phyloP scores from a whole-genome alignment of 1,140 invertebrate species.

The Trachymyrmex cornetzi region DNA sequence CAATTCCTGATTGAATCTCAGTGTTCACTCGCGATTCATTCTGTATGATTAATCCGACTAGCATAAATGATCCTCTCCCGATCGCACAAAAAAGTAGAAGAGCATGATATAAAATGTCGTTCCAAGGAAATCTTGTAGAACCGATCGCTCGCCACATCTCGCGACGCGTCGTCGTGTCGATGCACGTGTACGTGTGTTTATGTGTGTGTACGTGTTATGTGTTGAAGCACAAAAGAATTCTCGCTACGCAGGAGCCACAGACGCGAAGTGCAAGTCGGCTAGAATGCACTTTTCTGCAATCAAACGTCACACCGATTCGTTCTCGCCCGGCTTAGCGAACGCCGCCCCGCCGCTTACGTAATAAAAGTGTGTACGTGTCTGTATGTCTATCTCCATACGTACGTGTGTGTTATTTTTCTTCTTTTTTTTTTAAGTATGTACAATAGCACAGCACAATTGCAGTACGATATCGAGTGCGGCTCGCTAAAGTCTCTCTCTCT shows the following conservation, averaged over 20 bases:
- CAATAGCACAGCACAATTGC: conserved; percentile 84
- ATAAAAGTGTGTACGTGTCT: conserved; percentile 50
- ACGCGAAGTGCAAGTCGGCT: conserved; percentile 50
- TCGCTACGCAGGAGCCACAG: conserved; percentile 48
- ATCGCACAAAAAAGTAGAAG: conserved; percentile 1
- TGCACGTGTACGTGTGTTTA: not conserved
- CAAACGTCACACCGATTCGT: conserved; percentile 56
- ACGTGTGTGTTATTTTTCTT: conserved; percentile 45
- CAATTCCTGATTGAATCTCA: conserved; percentile 9
- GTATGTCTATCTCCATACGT: conserved; percentile 44
- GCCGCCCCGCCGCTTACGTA: conserved; percentile 46
- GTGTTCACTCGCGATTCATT: not conserved
- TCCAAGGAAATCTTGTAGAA: conserved; percentile 43
- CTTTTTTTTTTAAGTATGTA: conserved; percentile 77
- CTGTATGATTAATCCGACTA: conserved; percentile 42
- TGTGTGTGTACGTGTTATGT: not conserved
- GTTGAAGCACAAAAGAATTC: conserved; percentile 48
- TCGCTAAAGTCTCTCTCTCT: conserved; percentile 57
- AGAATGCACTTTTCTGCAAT: conserved; percentile 56
- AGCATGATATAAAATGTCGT: not conserved
- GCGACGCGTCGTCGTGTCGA: conserved; percentile 13
- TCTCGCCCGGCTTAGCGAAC: conserved; percentile 53
- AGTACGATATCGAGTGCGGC: conserved; percentile 80
- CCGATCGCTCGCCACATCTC: conserved; percentile 35
- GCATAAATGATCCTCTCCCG: conserved; percentile 31